A percentile compares a stretch with the other conserved stretches of the same genome.
These are phyloP conservation scores for Cactoblastis cactorum DNA, from an alignment of 2,888 invertebrate species.

Conservation along the genomic window DNA sequence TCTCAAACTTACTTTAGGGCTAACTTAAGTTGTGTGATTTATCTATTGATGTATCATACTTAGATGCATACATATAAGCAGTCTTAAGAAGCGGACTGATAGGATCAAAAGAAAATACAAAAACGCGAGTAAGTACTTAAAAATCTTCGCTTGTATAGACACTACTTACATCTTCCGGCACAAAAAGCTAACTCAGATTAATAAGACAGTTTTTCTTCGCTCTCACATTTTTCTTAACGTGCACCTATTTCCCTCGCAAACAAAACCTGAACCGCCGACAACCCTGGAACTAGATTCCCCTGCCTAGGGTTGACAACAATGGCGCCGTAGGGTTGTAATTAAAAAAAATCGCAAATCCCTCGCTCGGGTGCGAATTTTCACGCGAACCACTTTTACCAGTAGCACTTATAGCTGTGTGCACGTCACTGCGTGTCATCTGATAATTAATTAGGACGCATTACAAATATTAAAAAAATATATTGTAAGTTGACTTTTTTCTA, in stretches of 20 bases:
- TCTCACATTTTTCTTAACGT: no score
- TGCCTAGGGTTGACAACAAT: slow-evolving; percentile 63
- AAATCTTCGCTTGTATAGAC: no score
- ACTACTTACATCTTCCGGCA: no score
- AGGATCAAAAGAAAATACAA: no score
- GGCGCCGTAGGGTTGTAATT: slow-evolving; percentile 70
- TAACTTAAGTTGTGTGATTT: no score
- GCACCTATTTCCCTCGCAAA: neutral
- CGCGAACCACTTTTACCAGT: slow-evolving; percentile 43
- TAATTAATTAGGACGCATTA: slow-evolving; percentile 24
- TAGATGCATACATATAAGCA: no score
- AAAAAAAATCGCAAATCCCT: slow-evolving; percentile 61
- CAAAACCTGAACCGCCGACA: slow-evolving; percentile 24
- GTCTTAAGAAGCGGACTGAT: no score
- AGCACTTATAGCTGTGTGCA: slow-evolving; percentile 4
- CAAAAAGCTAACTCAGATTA: no score
- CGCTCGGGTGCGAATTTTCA: slow-evolving; percentile 69
- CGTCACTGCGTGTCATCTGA: slow-evolving; percentile 4
- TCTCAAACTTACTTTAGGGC: no score
- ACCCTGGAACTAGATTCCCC: slow-evolving; percentile 56
- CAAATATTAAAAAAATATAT: slow-evolving; percentile 21
- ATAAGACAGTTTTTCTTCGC: no score
- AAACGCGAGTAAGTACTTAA: no score
- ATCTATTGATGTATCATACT: no score
- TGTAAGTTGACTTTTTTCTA: neutral